These are phyloP conservation scores for Hydra vulgaris DNA, from an alignment of 30 jellyfish, hydroid and myxozoan species.

Conservation along the genomic window DNA sequence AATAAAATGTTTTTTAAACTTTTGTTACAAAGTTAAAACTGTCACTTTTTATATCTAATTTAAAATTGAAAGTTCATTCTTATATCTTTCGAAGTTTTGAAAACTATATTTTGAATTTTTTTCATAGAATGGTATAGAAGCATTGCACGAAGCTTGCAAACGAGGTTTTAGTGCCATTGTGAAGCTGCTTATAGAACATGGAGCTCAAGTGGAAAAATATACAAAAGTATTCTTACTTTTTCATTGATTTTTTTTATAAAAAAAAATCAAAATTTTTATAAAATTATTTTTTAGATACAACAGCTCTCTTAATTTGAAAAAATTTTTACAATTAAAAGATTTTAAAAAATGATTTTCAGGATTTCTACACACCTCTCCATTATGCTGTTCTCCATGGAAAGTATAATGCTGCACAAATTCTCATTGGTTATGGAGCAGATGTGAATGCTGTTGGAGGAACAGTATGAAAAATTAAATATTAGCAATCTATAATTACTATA, in stretches of 20 bases:
- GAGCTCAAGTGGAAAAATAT: constrained; percentile 42
- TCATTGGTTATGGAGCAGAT: constrained; percentile 69
- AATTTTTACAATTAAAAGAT: not conserved
- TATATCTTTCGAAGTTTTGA: no score
- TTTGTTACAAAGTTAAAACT: no score
- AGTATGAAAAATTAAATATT: constrained; percentile 19
- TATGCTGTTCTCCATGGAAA: constrained; percentile 66
- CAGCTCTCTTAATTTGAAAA: no score
- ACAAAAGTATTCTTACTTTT: not conserved
- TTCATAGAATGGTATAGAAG: not conserved
- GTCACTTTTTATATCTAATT: no score
- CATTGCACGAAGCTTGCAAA: constrained; percentile 58
- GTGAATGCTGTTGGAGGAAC: constrained; percentile 60
- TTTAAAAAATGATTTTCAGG: constrained; percentile 34
- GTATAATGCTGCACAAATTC: constrained; percentile 43
- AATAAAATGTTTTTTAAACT: no score
- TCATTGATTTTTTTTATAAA: no score
- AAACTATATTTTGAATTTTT: no score
- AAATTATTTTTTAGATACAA: no score
- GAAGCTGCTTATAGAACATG: constrained; percentile 36
- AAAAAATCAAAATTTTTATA: no score
- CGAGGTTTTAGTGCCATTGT: constrained; percentile 65
- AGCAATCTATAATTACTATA: no score
- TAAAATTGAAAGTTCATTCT: no score
- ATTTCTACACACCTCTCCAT: constrained; percentile 42